Percentiles rank a stretch among this genome's conserved stretches.
These are phyloP conservation scores for Xerus rutilus DNA, from an alignment of 2,797 vertebrate genomes.

Conservation along the genomic window DNA sequence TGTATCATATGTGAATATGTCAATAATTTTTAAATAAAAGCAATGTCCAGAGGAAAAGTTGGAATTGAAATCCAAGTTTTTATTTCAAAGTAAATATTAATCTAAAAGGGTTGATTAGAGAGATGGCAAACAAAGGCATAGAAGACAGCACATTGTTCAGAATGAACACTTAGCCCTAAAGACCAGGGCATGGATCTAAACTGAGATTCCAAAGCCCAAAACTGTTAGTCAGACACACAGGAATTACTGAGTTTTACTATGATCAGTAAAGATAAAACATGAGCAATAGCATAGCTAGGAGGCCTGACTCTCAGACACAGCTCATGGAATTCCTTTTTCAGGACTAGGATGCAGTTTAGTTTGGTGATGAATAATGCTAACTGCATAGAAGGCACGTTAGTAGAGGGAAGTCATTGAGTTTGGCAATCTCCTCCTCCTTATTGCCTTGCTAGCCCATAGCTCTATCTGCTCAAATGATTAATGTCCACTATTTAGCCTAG, in stretches of 20 bases:
- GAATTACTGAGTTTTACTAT: background rate
- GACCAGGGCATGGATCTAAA: background rate
- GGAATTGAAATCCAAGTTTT: conserved; percentile 18
- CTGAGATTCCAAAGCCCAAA: background rate
- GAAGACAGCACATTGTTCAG: background rate
- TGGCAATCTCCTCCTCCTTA: background rate
- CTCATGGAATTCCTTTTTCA: background rate
- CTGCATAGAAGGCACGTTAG: background rate
- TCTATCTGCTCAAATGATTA: background rate
- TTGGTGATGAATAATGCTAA: background rate
- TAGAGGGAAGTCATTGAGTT: background rate
- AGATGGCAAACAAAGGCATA: background rate
- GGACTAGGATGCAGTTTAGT: background rate
- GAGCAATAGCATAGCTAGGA: background rate
- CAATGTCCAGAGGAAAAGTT: background rate
- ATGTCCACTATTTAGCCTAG: background rate
- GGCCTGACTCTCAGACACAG: background rate
- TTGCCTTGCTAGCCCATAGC: background rate
- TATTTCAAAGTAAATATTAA: background rate
- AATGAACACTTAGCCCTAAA: background rate
- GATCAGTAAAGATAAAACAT: background rate
- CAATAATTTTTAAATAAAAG: background rate
- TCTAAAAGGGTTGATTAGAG: background rate
- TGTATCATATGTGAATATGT: background rate
- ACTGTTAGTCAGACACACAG: background rate